phyloP scores from a whole-genome alignment of 2,797 vertebrate genomes.

The Spizella passerina region DNA sequence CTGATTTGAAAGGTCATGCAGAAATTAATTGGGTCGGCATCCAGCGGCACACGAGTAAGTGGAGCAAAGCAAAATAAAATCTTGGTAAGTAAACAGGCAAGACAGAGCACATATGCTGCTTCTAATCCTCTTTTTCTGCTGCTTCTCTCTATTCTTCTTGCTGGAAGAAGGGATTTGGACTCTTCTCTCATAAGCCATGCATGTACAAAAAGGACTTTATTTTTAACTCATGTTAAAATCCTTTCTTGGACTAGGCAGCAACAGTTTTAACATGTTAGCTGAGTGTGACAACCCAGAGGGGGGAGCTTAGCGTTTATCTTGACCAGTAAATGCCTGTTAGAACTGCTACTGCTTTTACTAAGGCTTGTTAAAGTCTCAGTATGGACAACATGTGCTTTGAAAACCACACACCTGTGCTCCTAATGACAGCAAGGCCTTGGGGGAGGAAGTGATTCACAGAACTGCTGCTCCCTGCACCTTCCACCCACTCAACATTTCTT shows the following conservation, averaged over 20 bases:
- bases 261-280: constrained; percentile 18
- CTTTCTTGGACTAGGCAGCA: constrained; percentile 27
- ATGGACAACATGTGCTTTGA: constrained; percentile 2
- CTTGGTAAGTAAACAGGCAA: not conserved
- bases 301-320: constrained; percentile 30
- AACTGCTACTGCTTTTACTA: constrained; percentile 6
- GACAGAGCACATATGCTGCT: not conserved
- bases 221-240: constrained; percentile 51
- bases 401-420: constrained; percentile 26
- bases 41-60: not conserved
- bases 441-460: constrained; percentile 20
- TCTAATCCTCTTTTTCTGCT: constrained; percentile 56
- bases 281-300: not conserved
- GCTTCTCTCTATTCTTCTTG: constrained; percentile 15
- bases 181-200: constrained; percentile 36
- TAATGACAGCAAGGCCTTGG: constrained; percentile 8
- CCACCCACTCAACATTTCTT: constrained; percentile 15
- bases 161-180: constrained; percentile 54
- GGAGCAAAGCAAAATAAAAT: not conserved
- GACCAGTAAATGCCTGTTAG: constrained; percentile 22
- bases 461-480: not conserved
- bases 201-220: constrained; percentile 45
- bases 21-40: not conserved
- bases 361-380: not conserved
- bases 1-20: not conserved